These are phyloP conservation scores for Hemistola chrysoprasaria DNA, from an alignment of 2,888 invertebrate genomes.

Conservation along the genomic window DNA sequence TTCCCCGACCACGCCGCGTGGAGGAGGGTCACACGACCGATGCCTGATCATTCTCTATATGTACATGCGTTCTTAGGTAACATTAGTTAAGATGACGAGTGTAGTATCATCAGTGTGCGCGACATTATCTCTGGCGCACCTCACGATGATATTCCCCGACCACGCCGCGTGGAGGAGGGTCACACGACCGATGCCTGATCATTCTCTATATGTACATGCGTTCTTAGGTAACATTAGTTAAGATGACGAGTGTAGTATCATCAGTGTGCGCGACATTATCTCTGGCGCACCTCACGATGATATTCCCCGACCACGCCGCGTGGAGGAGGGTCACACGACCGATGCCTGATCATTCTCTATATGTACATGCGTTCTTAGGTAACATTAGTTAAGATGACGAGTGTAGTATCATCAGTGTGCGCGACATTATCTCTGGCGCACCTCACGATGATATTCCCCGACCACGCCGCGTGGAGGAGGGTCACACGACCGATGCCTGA, in stretches of 20 bases:
- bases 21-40: conserved; percentile 68
- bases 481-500: conserved; percentile 48
- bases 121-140: conserved; percentile 89
- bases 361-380: conserved; percentile 88
- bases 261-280: conserved; percentile 89
- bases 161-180: conserved; percentile 85
- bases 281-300: conserved; percentile 91
- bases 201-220: conserved; percentile 85
- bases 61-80: conserved; percentile 87
- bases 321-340: conserved; percentile 81
- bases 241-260: conserved; percentile 87
- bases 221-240: conserved; percentile 86
- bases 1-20: conserved; percentile 88
- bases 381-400: conserved; percentile 86
- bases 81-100: conserved; percentile 86
- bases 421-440: conserved; percentile 90
- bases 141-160: conserved; percentile 91
- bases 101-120: conserved; percentile 89
- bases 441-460: conserved; percentile 91
- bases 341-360: conserved; percentile 59
- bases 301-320: conserved; percentile 87
- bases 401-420: conserved; percentile 88
- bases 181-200: conserved; percentile 45
- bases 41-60: conserved; percentile 72
- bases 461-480: conserved; percentile 84